Evolutionary conservation across 1,140 invertebrate genomes (phyloP), one percentile per base, ranked within the genome.

Genomic region (Telenomus remus): DNA sequence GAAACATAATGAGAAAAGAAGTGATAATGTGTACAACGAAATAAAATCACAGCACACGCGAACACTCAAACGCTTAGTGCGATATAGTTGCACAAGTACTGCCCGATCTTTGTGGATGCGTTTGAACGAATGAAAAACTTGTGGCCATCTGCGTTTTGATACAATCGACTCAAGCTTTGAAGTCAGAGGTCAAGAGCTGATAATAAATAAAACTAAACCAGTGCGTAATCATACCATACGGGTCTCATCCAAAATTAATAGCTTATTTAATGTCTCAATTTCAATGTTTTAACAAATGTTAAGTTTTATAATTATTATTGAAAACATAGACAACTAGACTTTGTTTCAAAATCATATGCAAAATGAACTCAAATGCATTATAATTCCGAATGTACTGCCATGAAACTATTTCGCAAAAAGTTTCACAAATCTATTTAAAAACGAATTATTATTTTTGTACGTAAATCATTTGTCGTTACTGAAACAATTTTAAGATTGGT

Each of bases 121-220:
- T 66, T 46, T 51, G 11, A 66, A 65, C 63, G 48, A 50, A 65
- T 79, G 73, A 57, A 73, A 73, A 70, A 70, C 65, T 72, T 34
- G 50, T 50, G 65, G 70, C 42, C 61, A 66, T 69, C 57, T 66
- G 75, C 48, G 64, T 54, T 69, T 64, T 42, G 47, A 73, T 60
- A 60, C 70, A 64, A n/a, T 76, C 60, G 75, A 73, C 49, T n/a
- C 59, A 54, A 47, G 60, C 68, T 61, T 47, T 51, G 15, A 56
- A 69, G 76, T 71, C 79, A 79, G 69, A 61, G 80, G 76, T 81
- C 69, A 70, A 56, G 44, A 47, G 42, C 56, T 80, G 79, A 81
- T 76, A n/a, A n/a, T n/a, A 76, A 44, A 12, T 44, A 12, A 44
- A 44, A 44, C 43, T 44, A 44, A 44, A 44, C 43, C 12, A 44